Base-by-base conservation (phyloP, 2,888 invertebrate genomes). In the Adelphocoris suturalis region DNA sequence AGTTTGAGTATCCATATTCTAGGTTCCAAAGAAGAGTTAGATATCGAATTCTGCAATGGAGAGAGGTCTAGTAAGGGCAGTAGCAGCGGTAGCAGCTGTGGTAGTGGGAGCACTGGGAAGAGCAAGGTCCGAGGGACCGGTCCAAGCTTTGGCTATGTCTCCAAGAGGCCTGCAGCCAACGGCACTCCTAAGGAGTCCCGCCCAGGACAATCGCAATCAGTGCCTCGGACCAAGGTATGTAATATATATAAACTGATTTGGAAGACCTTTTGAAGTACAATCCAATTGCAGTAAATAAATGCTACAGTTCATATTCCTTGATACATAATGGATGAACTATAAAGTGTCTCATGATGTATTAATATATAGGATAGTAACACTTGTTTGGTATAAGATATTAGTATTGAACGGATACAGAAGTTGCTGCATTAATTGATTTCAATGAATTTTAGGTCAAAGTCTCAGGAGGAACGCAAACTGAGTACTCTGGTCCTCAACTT, bases 401-500 rank as follows among this genome's bases (percentile, higher is more conserved):
- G 7, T 37, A 7, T 37, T 4, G 37, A n/a, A n/a, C n/a, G n/a
- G n/a, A n/a, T n/a, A n/a, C n/a, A n/a, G n/a, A n/a, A n/a, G n/a
- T n/a, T n/a, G n/a, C n/a, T n/a, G n/a, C 37, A 4, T 37, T 37
- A 37, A 37, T 37, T 37, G 7, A 37, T 37, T 4, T 37, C 37
- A 7, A 37, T 52, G 52, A 52, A 68, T 81, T 80, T 9, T 89
- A 94, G 93, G 94, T 97, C 52, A 98, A 98, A 94, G 97, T 97
- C 46, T 97, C 97, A 9, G 97, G 97, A 16, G 98, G 98, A 47
- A 97, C 98, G 0, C 98, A 98, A 93, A 98, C 98, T 92, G 97
- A 97, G 48, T 91, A 91, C 57, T 96, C 97, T 46, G 97, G 97
- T 7, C 96, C 96, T 86, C 97, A 98, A 93, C 94, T 98, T 81